phyloP scores from a whole-genome alignment of 2,797 vertebrate genomes.

The Pseudotriccus pelzelni region DNA sequence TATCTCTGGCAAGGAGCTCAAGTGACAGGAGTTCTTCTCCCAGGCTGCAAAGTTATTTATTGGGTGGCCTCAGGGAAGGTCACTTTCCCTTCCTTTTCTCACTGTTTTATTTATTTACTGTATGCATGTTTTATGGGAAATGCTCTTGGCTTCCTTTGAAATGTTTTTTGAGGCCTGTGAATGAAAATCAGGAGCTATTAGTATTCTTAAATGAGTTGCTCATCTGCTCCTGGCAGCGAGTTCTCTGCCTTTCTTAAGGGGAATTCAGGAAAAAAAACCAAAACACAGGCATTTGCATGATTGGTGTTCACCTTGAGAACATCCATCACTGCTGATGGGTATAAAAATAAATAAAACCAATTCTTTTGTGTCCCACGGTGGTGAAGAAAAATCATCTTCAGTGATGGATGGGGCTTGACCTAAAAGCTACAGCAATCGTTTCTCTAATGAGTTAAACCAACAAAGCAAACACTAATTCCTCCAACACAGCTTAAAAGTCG shows the following conservation, averaged over 20 bases:
- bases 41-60: background rate
- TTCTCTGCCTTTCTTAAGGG: background rate
- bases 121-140: background rate
- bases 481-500: background rate
- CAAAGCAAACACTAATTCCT: background rate
- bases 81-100: background rate
- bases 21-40: background rate
- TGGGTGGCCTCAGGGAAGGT: conserved; percentile 1
- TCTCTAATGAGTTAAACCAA: background rate
- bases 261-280: background rate
- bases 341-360: background rate
- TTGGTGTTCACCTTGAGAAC: background rate
- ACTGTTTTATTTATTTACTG: background rate
- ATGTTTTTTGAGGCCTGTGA: background rate
- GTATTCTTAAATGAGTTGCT: background rate
- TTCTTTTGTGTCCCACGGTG: background rate
- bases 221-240: background rate
- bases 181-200: background rate
- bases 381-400: background rate
- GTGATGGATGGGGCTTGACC: background rate
- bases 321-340: background rate
- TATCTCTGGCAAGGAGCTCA: background rate
- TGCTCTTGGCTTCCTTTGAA: background rate
- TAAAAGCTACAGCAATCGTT: background rate
- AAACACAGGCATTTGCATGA: background rate